phyloP scores from a whole-genome alignment of 2,888 invertebrate genomes.

The Lamellibrachia satsuma region DNA sequence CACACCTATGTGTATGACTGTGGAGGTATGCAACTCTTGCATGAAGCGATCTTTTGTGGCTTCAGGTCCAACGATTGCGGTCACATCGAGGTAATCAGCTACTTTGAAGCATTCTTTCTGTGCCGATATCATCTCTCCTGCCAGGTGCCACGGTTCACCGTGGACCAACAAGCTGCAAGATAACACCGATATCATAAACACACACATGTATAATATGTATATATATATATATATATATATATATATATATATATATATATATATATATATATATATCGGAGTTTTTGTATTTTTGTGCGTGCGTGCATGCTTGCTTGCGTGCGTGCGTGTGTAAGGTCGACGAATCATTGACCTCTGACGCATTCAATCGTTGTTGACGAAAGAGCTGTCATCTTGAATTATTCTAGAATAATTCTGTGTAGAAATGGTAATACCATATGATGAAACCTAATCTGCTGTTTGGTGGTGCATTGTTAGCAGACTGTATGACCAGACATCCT shows the following conservation, averaged over 20 bases:
- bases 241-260: no score
- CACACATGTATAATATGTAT: not conserved
- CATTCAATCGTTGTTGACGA: not conserved
- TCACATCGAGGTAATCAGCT: constrained; percentile 50
- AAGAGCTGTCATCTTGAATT: not conserved
- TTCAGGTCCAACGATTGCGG: constrained; percentile 48
- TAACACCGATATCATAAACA: not conserved
- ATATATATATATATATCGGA: no score
- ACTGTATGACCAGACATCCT: not conserved
- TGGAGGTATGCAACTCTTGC: constrained; percentile 48
- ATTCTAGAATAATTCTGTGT: no score
- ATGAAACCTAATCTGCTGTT: not conserved
- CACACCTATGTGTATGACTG: constrained; percentile 60
- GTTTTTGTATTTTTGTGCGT: no score
- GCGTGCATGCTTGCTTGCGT: no score
- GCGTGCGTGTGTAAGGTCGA: no score
- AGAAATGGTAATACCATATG: not conserved
- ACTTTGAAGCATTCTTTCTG: constrained; percentile 53
- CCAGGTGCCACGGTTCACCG: constrained; percentile 52
- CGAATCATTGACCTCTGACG: not conserved
- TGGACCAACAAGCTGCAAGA: constrained; percentile 48
- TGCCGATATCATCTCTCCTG: constrained; percentile 44
- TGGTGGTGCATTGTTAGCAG: not conserved
- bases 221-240: no score
- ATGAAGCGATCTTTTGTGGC: constrained; percentile 57